phyloP scores from a whole-genome alignment of 2,113 vertebrate species.

The Ctenodactylus gundi region DNA sequence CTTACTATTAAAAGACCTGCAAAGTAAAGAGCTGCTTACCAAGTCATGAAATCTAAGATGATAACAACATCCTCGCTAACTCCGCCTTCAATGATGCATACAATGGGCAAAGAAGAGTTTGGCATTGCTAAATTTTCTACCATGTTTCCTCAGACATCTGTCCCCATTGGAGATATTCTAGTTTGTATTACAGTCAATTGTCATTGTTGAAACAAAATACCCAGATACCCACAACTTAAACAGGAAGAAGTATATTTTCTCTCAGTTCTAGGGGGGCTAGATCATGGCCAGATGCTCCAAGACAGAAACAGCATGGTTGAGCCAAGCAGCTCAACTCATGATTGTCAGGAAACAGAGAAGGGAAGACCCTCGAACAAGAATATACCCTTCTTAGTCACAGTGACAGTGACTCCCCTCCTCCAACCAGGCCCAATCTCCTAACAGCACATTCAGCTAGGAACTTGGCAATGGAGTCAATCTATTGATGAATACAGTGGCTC shows the following conservation, averaged over 20 bases:
- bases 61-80: not conserved
- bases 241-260: not conserved
- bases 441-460: not conserved
- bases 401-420: not conserved
- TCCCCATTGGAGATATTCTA: not conserved
- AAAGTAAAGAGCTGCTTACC: constrained; percentile 9
- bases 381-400: not conserved
- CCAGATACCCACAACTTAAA: not conserved
- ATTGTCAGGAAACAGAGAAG: too few species aligned
- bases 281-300: not conserved
- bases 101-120: not conserved
- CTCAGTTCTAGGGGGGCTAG: not conserved
- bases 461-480: not conserved
- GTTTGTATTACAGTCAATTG: not conserved
- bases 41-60: not conserved
- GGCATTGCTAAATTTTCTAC: not conserved
- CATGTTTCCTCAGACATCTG: not conserved
- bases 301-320: not conserved
- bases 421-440: not conserved
- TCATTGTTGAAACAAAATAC: not conserved
- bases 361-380: not conserved
- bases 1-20: not conserved
- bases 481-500: not conserved
- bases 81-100: not conserved
- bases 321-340: not conserved